Base-by-base conservation (phyloP, 64 coral and sea anemone species). In the Pachyseris speciosa region DNA sequence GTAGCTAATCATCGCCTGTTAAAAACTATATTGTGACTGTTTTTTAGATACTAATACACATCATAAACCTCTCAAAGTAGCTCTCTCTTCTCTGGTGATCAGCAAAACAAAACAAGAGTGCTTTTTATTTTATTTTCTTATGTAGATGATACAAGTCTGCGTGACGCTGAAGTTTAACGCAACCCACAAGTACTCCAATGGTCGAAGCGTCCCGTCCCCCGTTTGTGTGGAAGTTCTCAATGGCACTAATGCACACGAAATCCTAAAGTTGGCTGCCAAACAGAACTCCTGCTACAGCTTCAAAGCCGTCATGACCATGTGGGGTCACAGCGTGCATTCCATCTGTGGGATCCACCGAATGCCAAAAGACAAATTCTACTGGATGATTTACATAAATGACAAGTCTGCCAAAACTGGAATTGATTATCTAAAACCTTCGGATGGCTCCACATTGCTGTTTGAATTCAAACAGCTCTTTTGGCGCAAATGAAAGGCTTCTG, bases 121-220 rank as follows among this genome's bases (percentile, higher is more conserved):
- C 34, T 39, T 2, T 1, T n/a, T 19, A 30, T 15, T 10, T 16
- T 13, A 2, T 39, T 8, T 75, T 24, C 6, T 68, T 68, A 28
- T 50, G 42, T 63, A 86, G 84, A 86, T 40, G 53, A 85, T 87
- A 42, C 48, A 30, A 4, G 84, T 87, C 8, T 87, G 84, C 16
- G 84, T 87, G 49, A 9, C 33, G 24, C 17, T 87, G 16, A 24
- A 87, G 68, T 87, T 87, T 53, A 49, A 72, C 25, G 53, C 67
- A 8, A 73, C 30, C 1, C 30, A 53, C n/a, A 72, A 68, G 11
- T 38, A 73, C 33, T 50, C 65, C 24, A 72, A 20, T 20, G 30
- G 28, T 12, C 0, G 9, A 73, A 13, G 28, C 6, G 0, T 10
- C 7, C 67, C 84, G 36, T 13, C 84, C 4, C 67, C 48, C 37